These are phyloP conservation scores for Chromobotia macracanthus DNA, from an alignment of 2,797 vertebrate species.

Conservation along the genomic window DNA sequence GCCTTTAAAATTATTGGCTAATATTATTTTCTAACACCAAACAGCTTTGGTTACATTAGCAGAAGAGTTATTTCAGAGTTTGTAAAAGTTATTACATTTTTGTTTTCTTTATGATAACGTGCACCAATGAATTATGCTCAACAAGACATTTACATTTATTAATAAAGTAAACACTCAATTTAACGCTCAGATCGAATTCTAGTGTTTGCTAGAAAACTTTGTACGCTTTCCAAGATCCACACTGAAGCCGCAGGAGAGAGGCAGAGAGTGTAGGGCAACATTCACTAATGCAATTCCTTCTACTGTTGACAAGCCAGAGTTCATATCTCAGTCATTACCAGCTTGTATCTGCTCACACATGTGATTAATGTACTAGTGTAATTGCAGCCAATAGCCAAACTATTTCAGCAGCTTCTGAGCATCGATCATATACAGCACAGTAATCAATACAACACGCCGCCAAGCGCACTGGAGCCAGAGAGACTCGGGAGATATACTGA, in stretches of 20 bases:
- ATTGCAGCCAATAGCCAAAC: slow-evolving; percentile 49
- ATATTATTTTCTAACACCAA: too few species aligned
- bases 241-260: background rate
- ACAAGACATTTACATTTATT: too few species aligned
- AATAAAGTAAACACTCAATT: background rate
- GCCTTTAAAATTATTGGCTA: too few species aligned
- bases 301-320: slow-evolving; percentile 38
- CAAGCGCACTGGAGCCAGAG: slow-evolving; percentile 29
- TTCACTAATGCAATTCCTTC: slow-evolving; percentile 41
- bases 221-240: background rate
- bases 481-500: slow-evolving; percentile 48
- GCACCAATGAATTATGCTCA: too few species aligned
- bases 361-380: slow-evolving; percentile 53
- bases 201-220: background rate
- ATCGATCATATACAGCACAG: slow-evolving; percentile 65
- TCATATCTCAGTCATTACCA: slow-evolving; percentile 55
- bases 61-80: too few species aligned
- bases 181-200: background rate
- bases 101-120: too few species aligned
- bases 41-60: too few species aligned
- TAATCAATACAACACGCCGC: slow-evolving; percentile 38
- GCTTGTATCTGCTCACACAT: slow-evolving; percentile 54
- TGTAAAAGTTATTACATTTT: too few species aligned
- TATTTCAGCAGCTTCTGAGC: slow-evolving; percentile 61
- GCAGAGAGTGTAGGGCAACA: background rate